Conservation (phyloP, 2,797 vertebrate species). For the Sardinella longiceps region DNA sequence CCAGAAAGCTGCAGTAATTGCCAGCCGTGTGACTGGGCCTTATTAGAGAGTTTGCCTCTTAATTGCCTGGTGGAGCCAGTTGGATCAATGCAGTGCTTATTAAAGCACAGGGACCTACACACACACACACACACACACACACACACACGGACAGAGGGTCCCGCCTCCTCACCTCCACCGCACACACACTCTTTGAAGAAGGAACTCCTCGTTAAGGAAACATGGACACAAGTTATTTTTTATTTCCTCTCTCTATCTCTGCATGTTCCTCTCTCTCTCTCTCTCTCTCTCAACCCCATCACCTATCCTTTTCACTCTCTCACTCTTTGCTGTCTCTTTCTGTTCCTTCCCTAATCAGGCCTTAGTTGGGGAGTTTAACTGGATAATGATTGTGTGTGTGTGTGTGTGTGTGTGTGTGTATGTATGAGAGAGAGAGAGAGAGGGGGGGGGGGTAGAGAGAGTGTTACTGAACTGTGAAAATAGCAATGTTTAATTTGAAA, state of each 20-base stretch:
- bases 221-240: background rate
- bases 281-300: background rate
- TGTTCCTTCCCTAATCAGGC: background rate
- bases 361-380: background rate
- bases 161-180: slow-evolving; percentile 38
- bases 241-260: background rate
- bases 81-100: slow-evolving; percentile 57
- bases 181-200: slow-evolving; percentile 2
- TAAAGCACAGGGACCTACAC: slow-evolving; percentile 43
- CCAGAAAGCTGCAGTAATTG: slow-evolving; percentile 57
- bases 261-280: background rate
- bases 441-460: too few relatives aligned
- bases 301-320: background rate
- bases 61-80: slow-evolving; percentile 54
- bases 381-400: background rate
- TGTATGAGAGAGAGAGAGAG: background rate
- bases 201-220: slow-evolving; percentile 18
- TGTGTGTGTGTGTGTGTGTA: background rate
- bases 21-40: slow-evolving; percentile 54
- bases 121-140: slow-evolving; percentile 13
- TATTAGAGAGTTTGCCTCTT: slow-evolving; percentile 60
- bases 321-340: background rate
- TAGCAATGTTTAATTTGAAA: background rate
- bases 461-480: background rate
- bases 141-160: background rate